These are phyloP conservation scores for Acrossocheilus fasciatus DNA, from an alignment of 2,797 vertebrate species.

Conservation along the genomic window DNA sequence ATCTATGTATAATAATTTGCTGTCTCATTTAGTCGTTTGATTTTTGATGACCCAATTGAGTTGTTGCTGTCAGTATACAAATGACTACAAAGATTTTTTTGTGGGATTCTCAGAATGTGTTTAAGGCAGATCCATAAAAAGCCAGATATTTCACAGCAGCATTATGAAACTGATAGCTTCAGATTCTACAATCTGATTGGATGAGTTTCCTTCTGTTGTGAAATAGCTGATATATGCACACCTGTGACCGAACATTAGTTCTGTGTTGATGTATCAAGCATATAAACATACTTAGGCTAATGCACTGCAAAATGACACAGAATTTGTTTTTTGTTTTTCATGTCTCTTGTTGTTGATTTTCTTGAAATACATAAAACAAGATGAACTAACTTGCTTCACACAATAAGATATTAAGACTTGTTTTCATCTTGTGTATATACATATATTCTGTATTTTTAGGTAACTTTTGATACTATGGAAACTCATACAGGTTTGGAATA, in stretches of 20 bases:
- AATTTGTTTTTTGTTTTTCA: neutral
- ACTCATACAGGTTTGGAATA: neutral
- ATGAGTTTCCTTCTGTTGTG: neutral
- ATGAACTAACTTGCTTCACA: neutral
- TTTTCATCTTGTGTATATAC: neutral
- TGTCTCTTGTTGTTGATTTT: neutral
- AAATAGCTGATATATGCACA: neutral
- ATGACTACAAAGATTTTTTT: constrained; percentile 6
- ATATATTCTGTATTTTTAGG: neutral
- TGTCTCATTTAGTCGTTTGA: constrained; percentile 17
- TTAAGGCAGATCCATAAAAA: neutral
- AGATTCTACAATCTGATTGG: neutral
- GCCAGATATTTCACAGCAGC: neutral
- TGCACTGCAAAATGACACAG: neutral
- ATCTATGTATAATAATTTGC: constrained; percentile 35
- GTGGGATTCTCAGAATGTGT: neutral
- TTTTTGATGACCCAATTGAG: constrained; percentile 26
- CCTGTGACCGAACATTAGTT: neutral
- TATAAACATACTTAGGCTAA: neutral
- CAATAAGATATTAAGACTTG: neutral
- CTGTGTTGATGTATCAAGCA: too few relatives aligned
- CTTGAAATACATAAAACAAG: neutral
- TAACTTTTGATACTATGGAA: neutral
- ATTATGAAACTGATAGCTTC: neutral
- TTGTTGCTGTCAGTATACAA: neutral